These are phyloP conservation scores for Eulemur coronatus DNA, from an alignment of 2,797 vertebrate genomes.

Conservation along the genomic window DNA sequence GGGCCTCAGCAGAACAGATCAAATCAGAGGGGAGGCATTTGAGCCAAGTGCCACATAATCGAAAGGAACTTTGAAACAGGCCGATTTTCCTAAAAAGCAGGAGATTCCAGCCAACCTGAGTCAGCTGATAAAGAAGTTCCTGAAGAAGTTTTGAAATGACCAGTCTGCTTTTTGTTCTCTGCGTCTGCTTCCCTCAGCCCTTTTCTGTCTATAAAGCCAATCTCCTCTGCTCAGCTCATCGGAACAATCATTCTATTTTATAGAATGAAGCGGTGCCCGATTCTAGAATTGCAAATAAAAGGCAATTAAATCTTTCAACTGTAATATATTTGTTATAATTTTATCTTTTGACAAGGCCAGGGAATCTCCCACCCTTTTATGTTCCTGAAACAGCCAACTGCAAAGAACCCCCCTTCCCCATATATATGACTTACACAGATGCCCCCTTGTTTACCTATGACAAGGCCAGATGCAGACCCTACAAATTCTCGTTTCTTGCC, in stretches of 20 bases:
- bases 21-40: not conserved
- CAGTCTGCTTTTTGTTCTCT: not conserved
- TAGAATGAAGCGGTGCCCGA: not conserved
- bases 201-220: not conserved
- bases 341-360: not conserved
- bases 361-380: not conserved
- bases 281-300: not conserved
- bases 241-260: not conserved
- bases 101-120: not conserved
- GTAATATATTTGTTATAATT: not conserved
- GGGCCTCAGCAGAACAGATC: not conserved
- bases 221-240: not conserved
- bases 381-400: not conserved
- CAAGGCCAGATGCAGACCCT: not conserved
- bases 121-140: not conserved
- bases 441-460: not conserved
- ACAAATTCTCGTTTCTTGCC: too few relatives aligned
- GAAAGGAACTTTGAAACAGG: not conserved
- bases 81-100: not conserved
- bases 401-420: not conserved
- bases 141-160: not conserved
- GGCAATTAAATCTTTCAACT: not conserved
- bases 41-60: not conserved
- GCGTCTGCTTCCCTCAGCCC: not conserved
- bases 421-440: too few relatives aligned